phyloP scores from a whole-genome alignment of 2,797 vertebrate genomes.

The Apodemus agrarius region DNA sequence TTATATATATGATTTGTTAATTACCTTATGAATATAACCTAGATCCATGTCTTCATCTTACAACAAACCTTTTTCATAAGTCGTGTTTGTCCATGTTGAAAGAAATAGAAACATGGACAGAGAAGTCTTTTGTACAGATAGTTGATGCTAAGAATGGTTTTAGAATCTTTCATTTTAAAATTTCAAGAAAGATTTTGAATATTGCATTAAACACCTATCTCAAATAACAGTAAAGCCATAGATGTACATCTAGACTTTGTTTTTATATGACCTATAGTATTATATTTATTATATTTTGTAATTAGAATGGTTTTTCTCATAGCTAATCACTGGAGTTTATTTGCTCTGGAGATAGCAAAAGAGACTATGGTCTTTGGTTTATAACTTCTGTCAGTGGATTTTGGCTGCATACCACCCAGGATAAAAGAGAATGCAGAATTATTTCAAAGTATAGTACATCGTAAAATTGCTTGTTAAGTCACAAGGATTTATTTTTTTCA shows the following conservation, averaged over 20 bases:
- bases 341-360: conserved; percentile 51
- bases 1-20: not conserved
- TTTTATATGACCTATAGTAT: conserved; percentile 41
- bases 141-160: conserved; percentile 11
- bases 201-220: not conserved
- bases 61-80: not conserved
- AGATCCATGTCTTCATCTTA: conserved; percentile 5
- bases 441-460: conserved; percentile 20
- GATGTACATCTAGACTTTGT: conserved; percentile 23
- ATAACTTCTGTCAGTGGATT: conserved; percentile 12
- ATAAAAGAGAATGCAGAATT: conserved; percentile 30
- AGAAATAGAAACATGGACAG: conserved; percentile 7
- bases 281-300: conserved; percentile 52
- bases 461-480: conserved; percentile 32
- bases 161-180: conserved; percentile 16
- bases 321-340: not conserved
- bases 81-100: conserved; percentile 31
- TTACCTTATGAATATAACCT: conserved; percentile 39
- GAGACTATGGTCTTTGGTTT: not conserved
- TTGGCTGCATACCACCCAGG: not conserved
- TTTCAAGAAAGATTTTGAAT: conserved; percentile 29
- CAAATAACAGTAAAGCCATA: not conserved
- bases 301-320: conserved; percentile 54
- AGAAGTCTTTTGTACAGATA: conserved; percentile 27
- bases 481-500: conserved; percentile 8